Evolutionary conservation across 2,797 vertebrate genomes (phyloP).

Genomic region (Leptoclinus maculatus): DNA sequence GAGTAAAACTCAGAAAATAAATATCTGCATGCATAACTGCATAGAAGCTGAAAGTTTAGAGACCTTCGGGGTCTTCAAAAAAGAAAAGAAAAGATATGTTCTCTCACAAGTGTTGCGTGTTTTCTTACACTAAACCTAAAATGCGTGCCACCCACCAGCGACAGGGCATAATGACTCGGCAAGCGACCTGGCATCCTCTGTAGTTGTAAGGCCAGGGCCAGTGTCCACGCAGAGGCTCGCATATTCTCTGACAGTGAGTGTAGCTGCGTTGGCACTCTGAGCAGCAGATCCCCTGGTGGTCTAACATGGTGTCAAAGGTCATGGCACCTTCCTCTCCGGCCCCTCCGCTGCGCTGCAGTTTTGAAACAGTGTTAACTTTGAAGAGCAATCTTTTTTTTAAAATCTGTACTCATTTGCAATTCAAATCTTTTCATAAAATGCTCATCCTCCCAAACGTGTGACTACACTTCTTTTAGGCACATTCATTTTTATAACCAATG

Average conservation of each 20-base stretch:
- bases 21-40: conserved; percentile 52
- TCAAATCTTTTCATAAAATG: conserved; percentile 53
- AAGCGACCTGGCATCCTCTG: conserved; percentile 90
- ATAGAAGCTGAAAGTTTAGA: conserved; percentile 23
- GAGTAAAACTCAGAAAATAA: conserved; percentile 43
- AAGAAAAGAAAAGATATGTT: not conserved
- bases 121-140: conserved; percentile 87
- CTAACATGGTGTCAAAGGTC: conserved; percentile 95
- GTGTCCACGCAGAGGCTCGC: conserved; percentile 91
- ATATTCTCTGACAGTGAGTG: conserved; percentile 93
- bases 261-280: conserved; percentile 92
- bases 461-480: conserved; percentile 45
- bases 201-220: conserved; percentile 93
- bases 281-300: conserved; percentile 95
- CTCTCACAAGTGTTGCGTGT: conserved; percentile 7
- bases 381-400: conserved; percentile 22
- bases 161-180: conserved; percentile 94
- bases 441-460: conserved; percentile 42
- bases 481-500: conserved; percentile 67
- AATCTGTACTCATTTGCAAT: conserved; percentile 65
- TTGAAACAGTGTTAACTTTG: conserved; percentile 55
- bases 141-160: conserved; percentile 97
- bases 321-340: conserved; percentile 85
- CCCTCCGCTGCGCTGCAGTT: conserved; percentile 82
- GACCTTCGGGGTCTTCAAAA: conserved; percentile 9